Conservation (phyloP, 2,888 invertebrate species). For the Stomorhina lunata region DNA sequence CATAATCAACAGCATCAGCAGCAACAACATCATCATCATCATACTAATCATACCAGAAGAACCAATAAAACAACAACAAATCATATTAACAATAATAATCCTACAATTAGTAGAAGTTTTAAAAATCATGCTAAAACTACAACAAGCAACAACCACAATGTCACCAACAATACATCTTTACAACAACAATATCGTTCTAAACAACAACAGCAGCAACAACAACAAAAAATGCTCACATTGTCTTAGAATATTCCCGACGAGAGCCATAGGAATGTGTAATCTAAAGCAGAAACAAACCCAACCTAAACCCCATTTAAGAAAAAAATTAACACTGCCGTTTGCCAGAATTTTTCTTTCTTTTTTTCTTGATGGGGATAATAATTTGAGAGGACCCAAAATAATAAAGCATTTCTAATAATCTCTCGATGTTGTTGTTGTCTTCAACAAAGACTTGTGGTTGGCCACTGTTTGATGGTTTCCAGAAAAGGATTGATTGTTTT, state of each 20-base stretch:
- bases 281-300: not conserved
- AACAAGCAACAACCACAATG: conserved; percentile 5
- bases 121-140: conserved; percentile 49
- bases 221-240: conserved; percentile 62
- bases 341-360: conserved; percentile 51
- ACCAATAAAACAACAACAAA: conserved; percentile 42
- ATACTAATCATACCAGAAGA: conserved; percentile 59
- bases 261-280: no score
- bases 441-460: no score
- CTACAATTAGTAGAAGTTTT: conserved; percentile 49
- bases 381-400: no score
- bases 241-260: conserved; percentile 37
- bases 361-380: conserved; percentile 5
- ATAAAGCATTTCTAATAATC: no score
- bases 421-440: no score
- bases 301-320: conserved; percentile 22
- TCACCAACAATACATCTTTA: conserved; percentile 35
- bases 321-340: conserved; percentile 62
- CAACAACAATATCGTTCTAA: conserved; percentile 59
- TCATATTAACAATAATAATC: conserved; percentile 46
- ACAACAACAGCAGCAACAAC: conserved; percentile 58
- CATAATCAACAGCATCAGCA: conserved; percentile 35
- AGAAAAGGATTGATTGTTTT: no score
- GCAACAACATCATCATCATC: conserved; percentile 43
- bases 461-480: no score